These are phyloP conservation scores for Chironomus striatipennis DNA, from an alignment of 1,140 invertebrate genomes.

Conservation along the genomic window DNA sequence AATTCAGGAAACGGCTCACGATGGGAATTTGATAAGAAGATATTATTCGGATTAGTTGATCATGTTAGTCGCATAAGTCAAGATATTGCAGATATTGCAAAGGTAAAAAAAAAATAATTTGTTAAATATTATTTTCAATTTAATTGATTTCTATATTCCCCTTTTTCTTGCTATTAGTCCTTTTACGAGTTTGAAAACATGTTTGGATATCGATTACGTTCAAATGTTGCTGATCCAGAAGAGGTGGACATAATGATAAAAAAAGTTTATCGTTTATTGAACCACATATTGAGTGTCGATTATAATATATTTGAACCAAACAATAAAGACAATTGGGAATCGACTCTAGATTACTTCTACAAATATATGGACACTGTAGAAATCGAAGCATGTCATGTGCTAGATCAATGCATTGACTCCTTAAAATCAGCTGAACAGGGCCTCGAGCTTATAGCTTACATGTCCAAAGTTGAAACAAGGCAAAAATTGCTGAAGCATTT, in stretches of 20 bases:
- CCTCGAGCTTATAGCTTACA: slow-evolving; percentile 67
- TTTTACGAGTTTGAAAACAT: slow-evolving; percentile 82
- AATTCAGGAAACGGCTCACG: slow-evolving; percentile 66
- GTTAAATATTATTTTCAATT: neutral
- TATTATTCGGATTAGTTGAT: slow-evolving; percentile 72
- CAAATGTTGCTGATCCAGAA: slow-evolving; percentile 73
- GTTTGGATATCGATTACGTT: slow-evolving; percentile 75
- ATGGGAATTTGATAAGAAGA: slow-evolving; percentile 82
- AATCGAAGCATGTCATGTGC: slow-evolving; percentile 71
- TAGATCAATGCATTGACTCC: slow-evolving; percentile 75
- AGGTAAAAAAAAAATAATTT: slow-evolving; percentile 42
- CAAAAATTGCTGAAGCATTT: slow-evolving; percentile 60
- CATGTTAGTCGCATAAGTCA: slow-evolving; percentile 71
- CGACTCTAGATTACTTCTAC: slow-evolving; percentile 64
- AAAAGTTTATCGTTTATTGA: slow-evolving; percentile 35
- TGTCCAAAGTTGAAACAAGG: slow-evolving; percentile 67
- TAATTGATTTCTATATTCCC: slow-evolving; percentile 15
- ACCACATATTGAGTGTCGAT: slow-evolving; percentile 44
- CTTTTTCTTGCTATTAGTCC: slow-evolving; percentile 41
- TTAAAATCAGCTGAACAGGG: slow-evolving; percentile 71
- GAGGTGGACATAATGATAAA: slow-evolving; percentile 74
- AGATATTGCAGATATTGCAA: slow-evolving; percentile 63
- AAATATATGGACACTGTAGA: slow-evolving; percentile 64
- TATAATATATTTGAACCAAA: slow-evolving; percentile 72
- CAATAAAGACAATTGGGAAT: slow-evolving; percentile 74